Conservation (phyloP, 2,113 vertebrate species). For the Perccottus glenii region DNA sequence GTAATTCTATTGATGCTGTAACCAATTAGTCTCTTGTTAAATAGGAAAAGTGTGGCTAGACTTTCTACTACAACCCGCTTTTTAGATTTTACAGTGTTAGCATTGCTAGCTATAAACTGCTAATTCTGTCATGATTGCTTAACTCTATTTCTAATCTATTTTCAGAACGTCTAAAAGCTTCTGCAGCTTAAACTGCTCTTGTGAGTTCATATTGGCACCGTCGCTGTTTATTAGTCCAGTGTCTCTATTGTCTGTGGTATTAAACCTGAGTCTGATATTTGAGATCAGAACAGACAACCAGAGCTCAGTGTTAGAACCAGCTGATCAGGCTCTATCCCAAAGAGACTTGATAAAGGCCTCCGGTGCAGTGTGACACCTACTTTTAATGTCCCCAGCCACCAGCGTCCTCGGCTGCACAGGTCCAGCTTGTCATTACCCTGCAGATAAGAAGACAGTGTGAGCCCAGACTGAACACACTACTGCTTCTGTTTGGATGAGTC, state of each 20-base stretch:
- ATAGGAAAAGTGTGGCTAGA: too few species aligned
- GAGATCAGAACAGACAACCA: slow-evolving; percentile 1
- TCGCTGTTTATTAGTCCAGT: too few species aligned
- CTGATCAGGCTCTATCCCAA: neutral
- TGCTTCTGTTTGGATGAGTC: slow-evolving; percentile 10
- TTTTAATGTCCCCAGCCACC: slow-evolving; percentile 75
- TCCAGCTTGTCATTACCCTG: slow-evolving; percentile 55
- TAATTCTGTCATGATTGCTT: too few species aligned
- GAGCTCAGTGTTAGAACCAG: neutral
- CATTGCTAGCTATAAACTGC: too few species aligned
- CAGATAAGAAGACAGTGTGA: slow-evolving; percentile 32
- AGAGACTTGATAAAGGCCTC: slow-evolving; percentile 10
- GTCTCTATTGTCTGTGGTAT: neutral
- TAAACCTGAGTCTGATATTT: neutral
- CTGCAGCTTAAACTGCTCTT: too few species aligned
- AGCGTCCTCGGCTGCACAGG: slow-evolving; percentile 66
- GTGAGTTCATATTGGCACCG: too few species aligned
- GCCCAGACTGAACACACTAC: slow-evolving; percentile 9
- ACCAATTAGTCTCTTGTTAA: too few species aligned
- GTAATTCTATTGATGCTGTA: too few species aligned
- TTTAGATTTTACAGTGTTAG: too few species aligned
- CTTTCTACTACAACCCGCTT: too few species aligned
- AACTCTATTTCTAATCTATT: too few species aligned
- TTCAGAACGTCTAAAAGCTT: too few species aligned
- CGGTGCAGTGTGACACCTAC: slow-evolving; percentile 58